Evolutionary conservation across 2,888 invertebrate genomes (phyloP), one percentile per base, ranked within the genome.

Genomic region (Caenorhabditis sp.): DNA sequence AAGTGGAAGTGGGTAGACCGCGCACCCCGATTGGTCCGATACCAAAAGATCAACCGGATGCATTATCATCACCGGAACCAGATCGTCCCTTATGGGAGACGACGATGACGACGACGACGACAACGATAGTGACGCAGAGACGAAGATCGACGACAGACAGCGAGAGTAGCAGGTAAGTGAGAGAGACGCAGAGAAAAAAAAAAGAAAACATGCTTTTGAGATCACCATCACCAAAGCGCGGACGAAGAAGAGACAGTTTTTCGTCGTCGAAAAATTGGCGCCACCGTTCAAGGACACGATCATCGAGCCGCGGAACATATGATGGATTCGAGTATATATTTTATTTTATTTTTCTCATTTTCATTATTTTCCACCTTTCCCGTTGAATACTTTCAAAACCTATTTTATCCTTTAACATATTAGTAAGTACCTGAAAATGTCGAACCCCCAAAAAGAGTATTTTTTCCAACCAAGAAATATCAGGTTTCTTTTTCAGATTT

Each of bases 231-330:
- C 60, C 43, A 27, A 60, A 50, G 26, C 27, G 17, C 12, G 25
- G 26, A 7, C 12, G 8, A 8, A 38, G 21, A 3, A 31, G 36
- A n/a, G 5, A 56, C 17, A 43, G n/a, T n/a, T n/a, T n/a, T n/a
- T n/a, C n/a, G n/a, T n/a, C n/a, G n/a, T n/a, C 36, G 56, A 1
- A n/a, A 56, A 52, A 31, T 36, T 14, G 21, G 5, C 25, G 26
- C 10, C n/a, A 38, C 10, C 58, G 66, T 57, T 53, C 73, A 72
- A 52, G 59, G 50, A 54, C 56, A 23, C 54, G 70, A 0, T 70
- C 70, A 17, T 73, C 74, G 1, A 69, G 73, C 21, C 61, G 77
- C 21, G 77, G 70, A 25, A 77, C 77, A 1, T 77, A 67, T 53
- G 77, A 77, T 26, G 73, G 63, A 12, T 52, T 77, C 25, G 67